Evolutionary conservation across 1,140 invertebrate species (phyloP).

Genomic region (Drosophila grimshawi): DNA sequence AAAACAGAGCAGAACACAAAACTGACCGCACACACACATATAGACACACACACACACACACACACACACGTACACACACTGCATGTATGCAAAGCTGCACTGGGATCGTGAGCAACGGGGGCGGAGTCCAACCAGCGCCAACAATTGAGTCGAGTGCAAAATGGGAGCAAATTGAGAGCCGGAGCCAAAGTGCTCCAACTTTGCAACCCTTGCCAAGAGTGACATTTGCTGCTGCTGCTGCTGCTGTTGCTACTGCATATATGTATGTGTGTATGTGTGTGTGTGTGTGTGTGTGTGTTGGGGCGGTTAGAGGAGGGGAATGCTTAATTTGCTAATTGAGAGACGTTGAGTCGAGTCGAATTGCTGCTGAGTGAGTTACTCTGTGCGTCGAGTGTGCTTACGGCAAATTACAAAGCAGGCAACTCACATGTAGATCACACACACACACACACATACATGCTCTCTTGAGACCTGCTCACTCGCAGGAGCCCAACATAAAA

Average conservation of each 20-base stretch:
- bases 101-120: slow-evolving; percentile 31
- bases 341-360: slow-evolving; percentile 61
- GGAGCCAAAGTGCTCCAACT: slow-evolving; percentile 23
- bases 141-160: slow-evolving; percentile 35
- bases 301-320: not conserved
- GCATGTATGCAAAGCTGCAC: slow-evolving; percentile 27
- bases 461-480: slow-evolving; percentile 1
- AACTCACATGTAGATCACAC: slow-evolving; percentile 34
- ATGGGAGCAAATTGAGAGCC: slow-evolving; percentile 15
- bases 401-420: slow-evolving; percentile 39
- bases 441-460: slow-evolving; percentile 8
- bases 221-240: not conserved
- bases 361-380: slow-evolving; percentile 39
- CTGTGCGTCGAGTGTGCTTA: slow-evolving; percentile 31
- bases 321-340: slow-evolving; percentile 79
- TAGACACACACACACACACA: slow-evolving; percentile 5
- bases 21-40: slow-evolving; percentile 48
- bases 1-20: slow-evolving; percentile 32
- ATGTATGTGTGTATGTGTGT: not conserved
- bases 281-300: slow-evolving; percentile 1
- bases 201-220: slow-evolving; percentile 50
- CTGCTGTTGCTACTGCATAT: not conserved
- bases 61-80: not conserved
- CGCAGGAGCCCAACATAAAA: not conserved
- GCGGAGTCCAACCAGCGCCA: slow-evolving; percentile 44